Evolutionary conservation across 53 echinoderm and acorn worm genomes (phyloP).

Genomic region (Holothuria leucospilota): DNA sequence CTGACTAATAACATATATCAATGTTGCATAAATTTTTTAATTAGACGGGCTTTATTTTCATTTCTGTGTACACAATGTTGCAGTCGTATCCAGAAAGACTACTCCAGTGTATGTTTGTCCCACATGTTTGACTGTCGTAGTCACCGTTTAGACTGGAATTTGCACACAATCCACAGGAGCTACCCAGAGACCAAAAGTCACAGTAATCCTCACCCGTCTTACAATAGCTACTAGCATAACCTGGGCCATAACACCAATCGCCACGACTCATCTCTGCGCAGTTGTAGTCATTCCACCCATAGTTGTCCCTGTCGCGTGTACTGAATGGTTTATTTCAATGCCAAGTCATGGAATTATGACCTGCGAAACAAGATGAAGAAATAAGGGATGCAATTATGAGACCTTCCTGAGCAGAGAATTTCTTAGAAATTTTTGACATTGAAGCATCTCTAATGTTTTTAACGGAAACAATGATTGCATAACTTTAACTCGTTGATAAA

Average conservation of each 20-base stretch:
- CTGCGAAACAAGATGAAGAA: too few species aligned
- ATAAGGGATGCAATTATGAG: too few species aligned
- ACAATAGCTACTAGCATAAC: too few species aligned
- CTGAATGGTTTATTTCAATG: neutral
- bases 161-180: neutral
- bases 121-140: neutral
- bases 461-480: too few species aligned
- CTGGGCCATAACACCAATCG: neutral
- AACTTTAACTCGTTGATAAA: too few species aligned
- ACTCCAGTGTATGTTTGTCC: neutral
- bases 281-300: neutral
- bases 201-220: neutral
- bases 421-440: too few species aligned
- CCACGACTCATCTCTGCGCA: neutral
- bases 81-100: neutral
- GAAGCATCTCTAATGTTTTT: too few species aligned
- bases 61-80: neutral
- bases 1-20: too few species aligned
- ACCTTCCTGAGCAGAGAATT: too few species aligned
- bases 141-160: neutral
- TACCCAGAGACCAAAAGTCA: neutral
- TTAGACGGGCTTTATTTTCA: constrained; percentile 15
- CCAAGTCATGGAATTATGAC: too few species aligned
- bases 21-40: too few species aligned
- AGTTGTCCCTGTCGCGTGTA: constrained; percentile 5